phyloP scores from a whole-genome alignment of 2,797 vertebrate genomes.

The Anguilla obscura region DNA sequence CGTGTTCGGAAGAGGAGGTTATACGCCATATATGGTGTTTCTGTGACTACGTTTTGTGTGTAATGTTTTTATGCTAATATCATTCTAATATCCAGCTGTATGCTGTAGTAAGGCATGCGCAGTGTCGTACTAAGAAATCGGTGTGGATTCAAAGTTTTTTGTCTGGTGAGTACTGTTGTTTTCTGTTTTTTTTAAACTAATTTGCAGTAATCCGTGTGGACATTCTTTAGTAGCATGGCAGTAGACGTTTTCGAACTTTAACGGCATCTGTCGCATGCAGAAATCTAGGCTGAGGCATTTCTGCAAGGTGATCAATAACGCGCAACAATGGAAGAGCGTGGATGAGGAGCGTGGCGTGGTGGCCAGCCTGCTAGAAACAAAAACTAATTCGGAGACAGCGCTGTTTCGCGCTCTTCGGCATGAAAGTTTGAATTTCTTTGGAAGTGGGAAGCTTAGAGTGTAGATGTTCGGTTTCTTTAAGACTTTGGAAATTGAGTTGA shows the following conservation, averaged over 20 bases:
- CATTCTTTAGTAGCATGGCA: not conserved
- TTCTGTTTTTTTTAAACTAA: not conserved
- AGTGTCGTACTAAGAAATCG: conserved; percentile 35
- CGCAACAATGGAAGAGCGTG: conserved; percentile 46
- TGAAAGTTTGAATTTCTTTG: conserved; percentile 33
- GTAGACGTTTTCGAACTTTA: not conserved
- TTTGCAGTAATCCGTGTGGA: not conserved
- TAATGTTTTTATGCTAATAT: conserved; percentile 46
- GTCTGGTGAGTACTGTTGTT: conserved; percentile 43
- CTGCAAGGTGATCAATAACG: conserved; percentile 31
- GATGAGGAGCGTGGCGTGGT: conserved; percentile 41
- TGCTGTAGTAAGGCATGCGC: conserved; percentile 50
- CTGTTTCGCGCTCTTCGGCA: conserved; percentile 39
- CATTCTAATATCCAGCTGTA: conserved; percentile 46
- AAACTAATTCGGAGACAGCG: conserved; percentile 17
- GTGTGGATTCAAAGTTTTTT: conserved; percentile 47
- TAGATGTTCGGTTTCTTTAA: not conserved
- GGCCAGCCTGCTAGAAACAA: conserved; percentile 38
- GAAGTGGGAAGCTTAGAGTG: not conserved
- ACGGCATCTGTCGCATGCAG: not conserved
- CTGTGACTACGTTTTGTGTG: conserved; percentile 29
- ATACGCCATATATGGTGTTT: conserved; percentile 44
- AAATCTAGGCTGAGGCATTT: conserved; percentile 14
- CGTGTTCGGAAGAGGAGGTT: conserved; percentile 37
- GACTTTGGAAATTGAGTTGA: not conserved